phyloP scores from a whole-genome alignment of 2,113 vertebrate species.

The Ancistrus triradiatus region DNA sequence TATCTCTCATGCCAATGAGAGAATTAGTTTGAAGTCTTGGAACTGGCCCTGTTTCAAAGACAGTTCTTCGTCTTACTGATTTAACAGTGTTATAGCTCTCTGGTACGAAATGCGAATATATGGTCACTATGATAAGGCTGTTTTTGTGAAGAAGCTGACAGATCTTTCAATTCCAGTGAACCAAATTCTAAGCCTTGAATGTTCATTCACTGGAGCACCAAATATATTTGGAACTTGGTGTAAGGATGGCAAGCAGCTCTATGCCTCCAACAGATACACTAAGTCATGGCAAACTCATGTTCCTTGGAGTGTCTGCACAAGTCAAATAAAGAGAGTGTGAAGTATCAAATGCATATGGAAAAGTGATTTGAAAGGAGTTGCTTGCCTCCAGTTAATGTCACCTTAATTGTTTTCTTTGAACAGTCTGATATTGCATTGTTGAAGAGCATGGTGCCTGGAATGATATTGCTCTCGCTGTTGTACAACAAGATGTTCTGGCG shows the following conservation, averaged over 20 bases:
- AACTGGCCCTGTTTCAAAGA: too few species aligned
- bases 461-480: constrained; percentile 12
- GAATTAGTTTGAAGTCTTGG: too few species aligned
- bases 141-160: constrained; percentile 66
- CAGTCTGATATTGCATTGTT: constrained; percentile 36
- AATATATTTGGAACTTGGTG: constrained; percentile 72
- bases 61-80: too few species aligned
- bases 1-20: constrained; percentile 70
- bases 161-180: constrained; percentile 53
- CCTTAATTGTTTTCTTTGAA: neutral
- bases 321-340: constrained; percentile 70
- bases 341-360: constrained; percentile 75
- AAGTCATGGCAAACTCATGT: constrained; percentile 65
- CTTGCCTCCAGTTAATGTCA: neutral
- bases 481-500: neutral
- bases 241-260: constrained; percentile 74
- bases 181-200: constrained; percentile 17
- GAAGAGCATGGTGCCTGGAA: constrained; percentile 26
- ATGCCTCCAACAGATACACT: constrained; percentile 49
- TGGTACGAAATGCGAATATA: too few species aligned
- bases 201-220: constrained; percentile 65
- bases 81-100: too few species aligned
- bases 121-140: too few species aligned
- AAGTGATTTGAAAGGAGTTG: constrained; percentile 62
- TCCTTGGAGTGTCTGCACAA: constrained; percentile 68